phyloP scores from a whole-genome alignment of 2,888 invertebrate species.

The Incurvaria masculella region DNA sequence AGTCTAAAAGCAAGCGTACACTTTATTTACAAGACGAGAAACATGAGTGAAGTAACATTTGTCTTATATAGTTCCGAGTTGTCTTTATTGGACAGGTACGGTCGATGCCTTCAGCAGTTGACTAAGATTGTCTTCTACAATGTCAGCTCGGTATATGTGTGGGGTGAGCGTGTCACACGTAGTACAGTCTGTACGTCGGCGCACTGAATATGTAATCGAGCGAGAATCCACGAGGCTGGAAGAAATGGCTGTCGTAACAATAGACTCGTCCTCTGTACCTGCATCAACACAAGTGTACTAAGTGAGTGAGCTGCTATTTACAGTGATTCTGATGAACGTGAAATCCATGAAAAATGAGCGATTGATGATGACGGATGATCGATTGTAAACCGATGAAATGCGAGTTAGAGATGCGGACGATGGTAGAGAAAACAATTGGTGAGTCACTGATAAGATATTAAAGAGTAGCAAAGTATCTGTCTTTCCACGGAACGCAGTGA shows the following conservation, averaged over 20 bases:
- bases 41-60: background rate
- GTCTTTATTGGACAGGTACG: background rate
- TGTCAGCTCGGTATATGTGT: background rate
- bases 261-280: constrained; percentile 55
- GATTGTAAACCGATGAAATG: constrained; percentile 5
- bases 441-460: background rate
- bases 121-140: background rate
- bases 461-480: background rate
- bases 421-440: constrained; percentile 6
- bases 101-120: background rate
- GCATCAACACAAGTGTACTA: constrained; percentile 41
- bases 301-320: constrained; percentile 16
- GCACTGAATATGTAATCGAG: constrained; percentile 53
- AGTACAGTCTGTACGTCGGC: constrained; percentile 52
- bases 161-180: constrained; percentile 32
- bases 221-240: constrained; percentile 47
- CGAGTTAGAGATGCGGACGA: constrained; percentile 6
- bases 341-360: constrained; percentile 9
- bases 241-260: constrained; percentile 56
- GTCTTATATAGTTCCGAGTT: background rate
- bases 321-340: constrained; percentile 12
- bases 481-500: background rate
- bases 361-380: constrained; percentile 14
- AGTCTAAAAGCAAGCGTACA: background rate
- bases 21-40: background rate